A percentile compares a stretch with the other conserved stretches of the same genome.
phyloP scores from a whole-genome alignment of 1,140 invertebrate species.

The Apis laboriosa region DNA sequence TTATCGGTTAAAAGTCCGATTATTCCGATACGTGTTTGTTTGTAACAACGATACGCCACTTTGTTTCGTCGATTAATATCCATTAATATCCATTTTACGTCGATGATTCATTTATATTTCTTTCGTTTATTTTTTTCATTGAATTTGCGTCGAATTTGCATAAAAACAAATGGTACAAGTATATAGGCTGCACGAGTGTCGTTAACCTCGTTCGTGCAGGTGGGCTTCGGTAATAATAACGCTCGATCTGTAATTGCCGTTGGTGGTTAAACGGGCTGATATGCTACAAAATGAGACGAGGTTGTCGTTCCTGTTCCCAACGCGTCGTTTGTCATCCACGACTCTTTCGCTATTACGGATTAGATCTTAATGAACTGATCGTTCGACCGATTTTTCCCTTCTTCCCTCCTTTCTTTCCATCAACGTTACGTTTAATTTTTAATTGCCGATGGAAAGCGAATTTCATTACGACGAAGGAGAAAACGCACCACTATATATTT shows the following conservation, averaged over 20 bases:
- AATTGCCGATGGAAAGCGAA: not conserved
- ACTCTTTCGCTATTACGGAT: conserved; percentile 12
- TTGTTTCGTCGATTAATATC: too few species aligned
- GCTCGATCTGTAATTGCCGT: conserved; percentile 40
- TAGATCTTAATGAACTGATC: conserved; percentile 34
- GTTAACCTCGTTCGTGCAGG: conserved; percentile 51
- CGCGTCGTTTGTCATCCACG: conserved; percentile 16
- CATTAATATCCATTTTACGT: not conserved
- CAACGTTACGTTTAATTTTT: not conserved
- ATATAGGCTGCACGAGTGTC: conserved; percentile 36
- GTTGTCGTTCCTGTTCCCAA: conserved; percentile 7
- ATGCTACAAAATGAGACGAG: conserved; percentile 3
- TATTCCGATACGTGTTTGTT: too few species aligned
- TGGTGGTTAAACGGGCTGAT: conserved; percentile 38
- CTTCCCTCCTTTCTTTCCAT: not conserved
- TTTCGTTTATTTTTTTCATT: not conserved
- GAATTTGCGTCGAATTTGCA: not conserved
- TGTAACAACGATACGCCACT: too few species aligned
- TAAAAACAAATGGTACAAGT: not conserved
- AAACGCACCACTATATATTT: too few species aligned
- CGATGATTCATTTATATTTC: not conserved
- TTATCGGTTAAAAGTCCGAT: too few species aligned
- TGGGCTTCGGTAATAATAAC: conserved; percentile 41
- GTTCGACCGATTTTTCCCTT: not conserved
- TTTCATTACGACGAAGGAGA: not conserved